Base-by-base conservation (phyloP, 2,888 invertebrate species). In the Chironomus tentans region DNA sequence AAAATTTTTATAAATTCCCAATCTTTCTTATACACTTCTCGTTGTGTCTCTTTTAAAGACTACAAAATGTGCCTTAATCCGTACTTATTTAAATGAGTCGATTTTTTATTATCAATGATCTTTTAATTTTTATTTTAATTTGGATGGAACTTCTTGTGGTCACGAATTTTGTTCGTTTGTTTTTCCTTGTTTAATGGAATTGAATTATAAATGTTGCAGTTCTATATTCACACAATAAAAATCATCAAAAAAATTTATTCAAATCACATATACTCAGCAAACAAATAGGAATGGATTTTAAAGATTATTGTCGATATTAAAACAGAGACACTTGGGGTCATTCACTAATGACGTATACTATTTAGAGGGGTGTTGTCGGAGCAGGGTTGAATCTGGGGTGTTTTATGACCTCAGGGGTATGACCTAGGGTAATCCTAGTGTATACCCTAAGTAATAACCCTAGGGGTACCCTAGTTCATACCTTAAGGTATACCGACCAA, bases 111-210 rank as follows among this genome's bases (percentile, higher is more conserved):
- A 70, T 70, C 70, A 50, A 18, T 70, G 56, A 70, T 70, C 70
- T 70, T 70, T 56, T 48, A 70, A 56, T 70, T 70, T 56, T 48
- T 28, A 56, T 70, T 70, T 56, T 56, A 56, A 56, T 56, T 56
- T 15, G 50, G 38, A 10, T 10, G 38, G 10, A 18, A 18, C 56
- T 56, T 56, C 15, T 56, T 56, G n/a, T 56, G 18, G 56, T 56
- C 56, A 56, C 56, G 56, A 56, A 50, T 50, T 50, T 56, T 56
- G 4, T 56, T 15, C 18, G 38, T 56, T 7, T 15, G 56, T 15
- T 15, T 56, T 38, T 4, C 5, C 15, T 56, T 56, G 4, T 56
- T 56, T 18, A 56, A n/a, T 56, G 5, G 56, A 56, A 56, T 56
- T 56, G 56, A 56, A 56, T 56, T 56, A 56, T 56, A 56, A 56